Evolutionary conservation across 2,797 vertebrate genomes (phyloP), one percentile per base, ranked within the genome.

Genomic region (Chlorospingus semifuscus): DNA sequence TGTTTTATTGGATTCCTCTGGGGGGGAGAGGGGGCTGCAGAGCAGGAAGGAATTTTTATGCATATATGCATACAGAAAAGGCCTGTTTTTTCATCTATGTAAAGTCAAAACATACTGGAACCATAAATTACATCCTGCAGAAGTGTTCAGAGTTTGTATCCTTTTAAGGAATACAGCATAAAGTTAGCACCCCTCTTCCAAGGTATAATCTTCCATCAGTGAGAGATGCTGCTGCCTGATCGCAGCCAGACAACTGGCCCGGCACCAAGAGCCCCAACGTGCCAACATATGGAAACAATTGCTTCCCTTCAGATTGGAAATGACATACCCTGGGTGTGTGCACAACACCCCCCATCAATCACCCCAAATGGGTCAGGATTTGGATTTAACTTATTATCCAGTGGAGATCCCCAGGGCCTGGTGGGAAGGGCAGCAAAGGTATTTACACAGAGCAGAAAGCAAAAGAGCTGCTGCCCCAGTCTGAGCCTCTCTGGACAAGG

Each of bases 261-360:
- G 1, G 80, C n/a, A 75, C 95, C 96, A 96, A 71, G 60, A 84
- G 64, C 69, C 65, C 52, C 66, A 92, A 13, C 5, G 76, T 88
- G 94, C 81, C 93, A 94, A 96, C 95, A 96, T 89, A 95, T 93
- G 96, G 95, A 97, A 97, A 88, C 77, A 80, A 96, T 97, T 87
- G 74, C 71, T 72, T 80, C 66, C 74, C 93, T 91, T 95, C 65
- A 83, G 77, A 82, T 91, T 94, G 68, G 84, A 57, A 92, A 76
- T 72, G 71, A 94, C 89, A 90, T 76, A 22, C 39, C 89, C 84
- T 81, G 91, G 83, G 92, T 90, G 78, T 94, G 63, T 72, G 65
- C 92, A 94, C 78, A 93, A 81, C 84, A 84, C 56, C 49, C 52
- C 64, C 66, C 81, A 94, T 95, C 92, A 37, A 86, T 96, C 89